Base-by-base conservation (phyloP, 2,888 invertebrate species). In the Pyrrhosoma nymphula region DNA sequence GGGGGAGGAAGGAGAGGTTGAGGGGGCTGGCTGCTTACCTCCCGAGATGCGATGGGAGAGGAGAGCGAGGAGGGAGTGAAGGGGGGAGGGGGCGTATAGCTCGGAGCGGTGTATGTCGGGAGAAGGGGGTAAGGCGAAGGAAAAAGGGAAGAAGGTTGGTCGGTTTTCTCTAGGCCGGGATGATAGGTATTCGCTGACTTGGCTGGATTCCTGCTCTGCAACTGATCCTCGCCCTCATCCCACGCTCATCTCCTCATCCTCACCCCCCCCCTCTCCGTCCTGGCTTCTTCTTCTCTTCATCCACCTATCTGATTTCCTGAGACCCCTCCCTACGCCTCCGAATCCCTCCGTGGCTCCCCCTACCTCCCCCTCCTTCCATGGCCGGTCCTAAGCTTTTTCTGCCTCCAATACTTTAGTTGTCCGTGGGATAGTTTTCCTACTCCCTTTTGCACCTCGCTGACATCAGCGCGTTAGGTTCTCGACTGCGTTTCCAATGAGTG, bases 181-280 rank as follows among this genome's bases (percentile, higher is more conserved):
- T 82, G 82, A 39, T 47, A 47, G 69, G 39, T 93, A 69, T 93
- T 93, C 93, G 93, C 93, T 93, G 93, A 93, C 93, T 75, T 75
- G 60, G 93, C 93, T 63, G 93, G 93, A 93, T 93, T 93, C 91
- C 91, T 63, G 60, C 35, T 91, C 91, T 63, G 93, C 93, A 63
- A 69, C 93, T 93, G 63, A 93, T 93, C 93, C 55, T 47, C n/a
- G n/a, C 47, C 69, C 55, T 56, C 56, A n/a, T 55, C 6, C n/a
- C 55, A 2, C 55, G 8, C 88, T 20, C 18, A 20, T 88, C 82
- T n/a, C 82, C 60, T 14, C 14, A 0, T 14, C 20, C 69, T 60
- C 3, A 30, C 20, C 35, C 35, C 60, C 63, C 30, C 30, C 30
- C 16, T 60, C 63, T 91, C 91, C 35, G 23, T 20, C 47, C 47